A percentile compares a stretch with the other conserved stretches of the same genome.
Conservation (phyloP, 2,888 invertebrate species). For the Andrena dorsata region DNA sequence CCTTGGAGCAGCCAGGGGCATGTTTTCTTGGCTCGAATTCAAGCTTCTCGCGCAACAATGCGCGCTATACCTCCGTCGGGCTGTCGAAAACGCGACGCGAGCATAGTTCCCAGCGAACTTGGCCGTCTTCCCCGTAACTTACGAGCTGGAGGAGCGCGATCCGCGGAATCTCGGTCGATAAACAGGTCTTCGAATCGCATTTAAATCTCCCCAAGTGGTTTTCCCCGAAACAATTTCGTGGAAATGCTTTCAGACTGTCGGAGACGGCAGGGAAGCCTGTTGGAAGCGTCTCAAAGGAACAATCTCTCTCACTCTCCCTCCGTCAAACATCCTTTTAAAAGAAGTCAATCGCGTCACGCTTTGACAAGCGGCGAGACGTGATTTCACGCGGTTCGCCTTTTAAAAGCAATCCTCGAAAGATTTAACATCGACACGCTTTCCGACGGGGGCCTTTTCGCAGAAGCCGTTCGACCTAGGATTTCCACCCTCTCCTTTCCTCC, state of each 20-base stretch:
- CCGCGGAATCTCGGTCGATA: background rate
- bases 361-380: background rate
- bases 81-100: background rate
- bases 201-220: background rate
- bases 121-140: background rate
- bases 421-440: conserved; percentile 8
- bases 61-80: background rate
- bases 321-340: no score
- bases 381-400: conserved; percentile 4
- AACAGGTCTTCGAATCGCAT: background rate
- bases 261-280: background rate
- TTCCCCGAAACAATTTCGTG: background rate
- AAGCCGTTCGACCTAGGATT: background rate
- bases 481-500: background rate
- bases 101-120: conserved; percentile 3
- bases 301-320: no score
- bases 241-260: background rate
- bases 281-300: background rate
- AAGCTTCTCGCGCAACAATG: background rate
- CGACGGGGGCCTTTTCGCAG: background rate
- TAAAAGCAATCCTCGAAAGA: conserved; percentile 15
- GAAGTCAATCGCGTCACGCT: background rate
- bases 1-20: background rate
- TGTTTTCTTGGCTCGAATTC: conserved; percentile 7
- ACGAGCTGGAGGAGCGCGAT: background rate